phyloP scores from a whole-genome alignment of 2,888 invertebrate species.

The Calameuta pallipes region DNA sequence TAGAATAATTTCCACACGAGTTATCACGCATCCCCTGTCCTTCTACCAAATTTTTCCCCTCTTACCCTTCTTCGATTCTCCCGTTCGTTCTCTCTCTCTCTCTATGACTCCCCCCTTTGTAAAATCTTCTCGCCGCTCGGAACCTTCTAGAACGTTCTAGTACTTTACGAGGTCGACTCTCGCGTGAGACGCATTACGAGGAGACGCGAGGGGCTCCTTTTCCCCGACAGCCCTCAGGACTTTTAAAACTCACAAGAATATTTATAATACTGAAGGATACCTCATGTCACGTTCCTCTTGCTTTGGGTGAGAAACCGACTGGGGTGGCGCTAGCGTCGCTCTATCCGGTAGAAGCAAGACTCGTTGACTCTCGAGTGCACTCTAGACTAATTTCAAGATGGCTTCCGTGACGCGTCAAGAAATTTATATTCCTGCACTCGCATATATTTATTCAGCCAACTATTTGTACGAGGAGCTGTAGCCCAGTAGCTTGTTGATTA shows the following conservation, averaged over 20 bases:
- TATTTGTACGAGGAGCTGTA: neutral
- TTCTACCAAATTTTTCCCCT: neutral
- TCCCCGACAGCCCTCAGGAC: neutral
- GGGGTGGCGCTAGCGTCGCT: neutral
- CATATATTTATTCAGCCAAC: neutral
- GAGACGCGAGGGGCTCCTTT: neutral
- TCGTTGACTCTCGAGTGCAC: neutral
- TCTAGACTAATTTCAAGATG: neutral
- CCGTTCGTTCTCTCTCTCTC: neutral
- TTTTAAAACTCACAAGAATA: neutral
- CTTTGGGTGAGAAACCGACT: neutral
- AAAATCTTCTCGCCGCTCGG: neutral
- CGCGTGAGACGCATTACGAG: constrained; percentile 5
- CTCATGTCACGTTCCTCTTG: neutral
- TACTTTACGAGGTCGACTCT: neutral
- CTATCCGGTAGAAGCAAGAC: neutral
- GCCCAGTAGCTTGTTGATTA: neutral
- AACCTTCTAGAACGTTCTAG: neutral
- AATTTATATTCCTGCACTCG: neutral
- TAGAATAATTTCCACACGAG: neutral
- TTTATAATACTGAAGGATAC: neutral
- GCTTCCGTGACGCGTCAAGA: neutral
- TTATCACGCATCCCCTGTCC: neutral
- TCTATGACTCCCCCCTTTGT: neutral
- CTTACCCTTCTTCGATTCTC: neutral